A percentile compares a stretch with the other conserved stretches of the same genome.
Conservation (phyloP, 1,140 invertebrate genomes). For the Plectus sambesii region DNA sequence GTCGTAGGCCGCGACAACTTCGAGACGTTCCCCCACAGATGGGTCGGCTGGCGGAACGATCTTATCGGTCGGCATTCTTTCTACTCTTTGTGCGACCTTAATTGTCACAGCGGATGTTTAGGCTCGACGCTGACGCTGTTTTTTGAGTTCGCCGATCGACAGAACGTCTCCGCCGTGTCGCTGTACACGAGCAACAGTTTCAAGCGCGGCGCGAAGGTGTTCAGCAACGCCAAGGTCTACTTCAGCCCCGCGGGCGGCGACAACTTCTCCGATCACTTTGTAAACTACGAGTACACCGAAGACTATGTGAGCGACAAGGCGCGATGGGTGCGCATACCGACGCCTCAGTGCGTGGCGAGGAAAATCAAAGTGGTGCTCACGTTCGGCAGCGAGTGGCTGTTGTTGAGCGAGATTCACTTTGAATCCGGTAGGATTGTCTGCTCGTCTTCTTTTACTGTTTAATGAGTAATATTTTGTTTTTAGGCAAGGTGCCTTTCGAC, state of each 20-base stretch:
- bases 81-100: not conserved
- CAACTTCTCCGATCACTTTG: slow-evolving; percentile 61
- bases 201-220: slow-evolving; percentile 59
- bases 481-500: no score
- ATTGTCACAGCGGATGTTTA: slow-evolving; percentile 59
- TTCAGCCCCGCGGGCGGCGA: slow-evolving; percentile 68
- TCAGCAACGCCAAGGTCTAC: slow-evolving; percentile 62
- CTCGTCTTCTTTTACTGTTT: no score
- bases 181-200: slow-evolving; percentile 67
- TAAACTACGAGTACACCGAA: slow-evolving; percentile 62
- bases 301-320: slow-evolving; percentile 70
- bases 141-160: slow-evolving; percentile 73
- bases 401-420: slow-evolving; percentile 67
- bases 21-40: slow-evolving; percentile 62
- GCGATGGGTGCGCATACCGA: slow-evolving; percentile 67
- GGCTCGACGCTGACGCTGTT: not conserved
- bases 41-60: slow-evolving; percentile 85
- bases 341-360: slow-evolving; percentile 67
- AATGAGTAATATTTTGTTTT: no score
- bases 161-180: slow-evolving; percentile 71
- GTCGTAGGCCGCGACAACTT: slow-evolving; percentile 66
- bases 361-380: slow-evolving; percentile 67
- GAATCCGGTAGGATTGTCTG: no score
- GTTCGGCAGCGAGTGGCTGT: slow-evolving; percentile 73
- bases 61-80: slow-evolving; percentile 53